Percentiles rank a stretch among this genome's conserved stretches.
phyloP scores from a whole-genome alignment of 2,113 vertebrate species.

The Dasypus novemcinctus region DNA sequence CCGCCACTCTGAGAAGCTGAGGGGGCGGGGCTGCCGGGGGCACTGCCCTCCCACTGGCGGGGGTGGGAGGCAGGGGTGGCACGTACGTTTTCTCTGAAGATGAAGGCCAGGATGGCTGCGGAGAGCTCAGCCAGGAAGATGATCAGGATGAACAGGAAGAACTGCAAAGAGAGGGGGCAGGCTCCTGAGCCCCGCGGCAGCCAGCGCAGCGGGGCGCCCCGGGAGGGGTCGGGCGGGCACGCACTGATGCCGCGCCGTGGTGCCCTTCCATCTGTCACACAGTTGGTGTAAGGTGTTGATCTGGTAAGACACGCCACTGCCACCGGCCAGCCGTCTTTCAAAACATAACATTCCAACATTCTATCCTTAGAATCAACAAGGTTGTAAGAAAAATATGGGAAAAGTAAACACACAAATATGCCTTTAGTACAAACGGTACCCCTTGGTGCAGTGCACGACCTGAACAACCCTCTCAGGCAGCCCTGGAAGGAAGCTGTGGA shows the following conservation, averaged over 20 bases:
- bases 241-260: fast-evolving
- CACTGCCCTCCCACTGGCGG: no score
- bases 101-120: constrained; percentile 94
- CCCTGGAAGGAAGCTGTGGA: background rate
- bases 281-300: fast-evolving
- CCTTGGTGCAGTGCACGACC: background rate
- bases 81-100: constrained; percentile 96
- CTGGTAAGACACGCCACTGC: background rate
- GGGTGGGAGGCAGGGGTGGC: background rate
- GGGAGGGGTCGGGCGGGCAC: fast-evolving
- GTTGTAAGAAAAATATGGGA: background rate
- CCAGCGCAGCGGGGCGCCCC: background rate
- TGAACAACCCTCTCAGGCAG: background rate
- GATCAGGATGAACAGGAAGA: constrained; percentile 95
- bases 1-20: no score
- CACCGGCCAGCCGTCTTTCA: background rate
- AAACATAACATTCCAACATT: background rate
- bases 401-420: background rate
- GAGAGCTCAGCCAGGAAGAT: constrained; percentile 96
- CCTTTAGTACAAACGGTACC: background rate
- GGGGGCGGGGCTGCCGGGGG: no score
- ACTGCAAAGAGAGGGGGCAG: constrained; percentile 83
- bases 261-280: fast-evolving
- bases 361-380: background rate
- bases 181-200: fast-evolving